Evolutionary conservation across 1,140 invertebrate species (phyloP).

Genomic region (Caerostris extrusa): DNA sequence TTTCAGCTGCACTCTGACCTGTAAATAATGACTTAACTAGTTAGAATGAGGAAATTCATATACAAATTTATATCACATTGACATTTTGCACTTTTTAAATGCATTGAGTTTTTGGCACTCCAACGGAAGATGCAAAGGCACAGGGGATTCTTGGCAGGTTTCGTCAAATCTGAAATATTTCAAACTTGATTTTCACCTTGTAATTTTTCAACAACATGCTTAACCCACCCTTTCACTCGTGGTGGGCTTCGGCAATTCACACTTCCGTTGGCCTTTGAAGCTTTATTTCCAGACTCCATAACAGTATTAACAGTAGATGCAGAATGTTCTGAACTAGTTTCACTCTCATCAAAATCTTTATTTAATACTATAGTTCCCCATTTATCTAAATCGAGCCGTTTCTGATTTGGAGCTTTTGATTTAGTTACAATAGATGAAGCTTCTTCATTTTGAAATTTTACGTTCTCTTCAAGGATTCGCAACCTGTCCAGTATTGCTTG

Average conservation of each 20-base stretch:
- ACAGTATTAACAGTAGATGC: slow-evolving; percentile 82
- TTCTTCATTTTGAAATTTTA: slow-evolving; percentile 78
- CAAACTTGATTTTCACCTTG: slow-evolving; percentile 80
- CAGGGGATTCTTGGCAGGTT: slow-evolving; percentile 45
- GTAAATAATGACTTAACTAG: slow-evolving; percentile 5
- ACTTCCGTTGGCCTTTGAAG: slow-evolving; percentile 76
- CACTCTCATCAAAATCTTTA: slow-evolving; percentile 81
- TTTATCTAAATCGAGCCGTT: slow-evolving; percentile 80
- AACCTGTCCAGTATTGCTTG: slow-evolving; percentile 79
- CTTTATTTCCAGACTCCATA: slow-evolving; percentile 79
- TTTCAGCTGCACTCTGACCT: neutral
- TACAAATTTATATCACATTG: slow-evolving; percentile 54
- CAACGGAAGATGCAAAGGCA: slow-evolving; percentile 62
- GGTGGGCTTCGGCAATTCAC: slow-evolving; percentile 77
- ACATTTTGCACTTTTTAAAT: slow-evolving; percentile 24
- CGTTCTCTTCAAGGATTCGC: slow-evolving; percentile 79
- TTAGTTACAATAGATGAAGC: slow-evolving; percentile 72
- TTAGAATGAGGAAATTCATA: neutral
- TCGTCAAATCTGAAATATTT: neutral
- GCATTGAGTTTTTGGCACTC: slow-evolving; percentile 63
- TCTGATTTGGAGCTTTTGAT: slow-evolving; percentile 78
- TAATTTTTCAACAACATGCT: slow-evolving; percentile 83
- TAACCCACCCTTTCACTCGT: slow-evolving; percentile 82
- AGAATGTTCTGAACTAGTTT: slow-evolving; percentile 82
- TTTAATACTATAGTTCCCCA: slow-evolving; percentile 78